A percentile compares a stretch with the other conserved stretches of the same genome.
phyloP scores from a whole-genome alignment of 2,113 vertebrate species.

The Perca schrenkii region DNA sequence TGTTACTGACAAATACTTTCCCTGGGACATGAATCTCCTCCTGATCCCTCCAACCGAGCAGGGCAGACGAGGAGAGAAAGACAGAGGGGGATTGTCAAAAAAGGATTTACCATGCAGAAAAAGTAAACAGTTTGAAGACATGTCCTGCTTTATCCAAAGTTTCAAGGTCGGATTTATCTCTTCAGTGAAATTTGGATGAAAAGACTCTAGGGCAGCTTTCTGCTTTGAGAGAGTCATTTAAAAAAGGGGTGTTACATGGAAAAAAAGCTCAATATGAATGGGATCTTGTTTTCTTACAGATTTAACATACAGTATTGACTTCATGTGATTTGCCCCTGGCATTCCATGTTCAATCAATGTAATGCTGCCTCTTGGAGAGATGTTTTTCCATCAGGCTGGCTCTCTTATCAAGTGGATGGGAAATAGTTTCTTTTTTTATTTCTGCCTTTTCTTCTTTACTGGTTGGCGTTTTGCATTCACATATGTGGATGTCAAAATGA shows the following conservation, averaged over 20 bases:
- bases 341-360: neutral
- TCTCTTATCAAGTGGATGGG: slow-evolving; percentile 16
- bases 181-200: slow-evolving; percentile 13
- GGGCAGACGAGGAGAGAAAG: slow-evolving; percentile 38
- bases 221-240: slow-evolving; percentile 19
- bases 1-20: slow-evolving; percentile 81
- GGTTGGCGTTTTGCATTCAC: neutral
- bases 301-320: slow-evolving; percentile 8
- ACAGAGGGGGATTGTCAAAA: slow-evolving; percentile 30
- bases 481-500: neutral
- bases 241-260: slow-evolving; percentile 1
- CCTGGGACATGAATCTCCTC: slow-evolving; percentile 73
- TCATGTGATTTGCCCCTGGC: neutral
- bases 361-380: neutral
- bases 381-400: neutral
- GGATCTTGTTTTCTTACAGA: slow-evolving; percentile 12
- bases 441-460: neutral
- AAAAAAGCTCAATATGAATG: slow-evolving; percentile 31
- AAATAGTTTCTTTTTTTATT: slow-evolving; percentile 3
- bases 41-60: slow-evolving; percentile 63
- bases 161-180: slow-evolving; percentile 54
- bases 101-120: slow-evolving; percentile 37
- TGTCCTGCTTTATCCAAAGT: slow-evolving; percentile 41
- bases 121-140: slow-evolving; percentile 32
- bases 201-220: slow-evolving; percentile 18